Evolutionary conservation across 2,888 invertebrate genomes (phyloP), one percentile per base, ranked within the genome.

Genomic region (Dendrolimus pini): DNA sequence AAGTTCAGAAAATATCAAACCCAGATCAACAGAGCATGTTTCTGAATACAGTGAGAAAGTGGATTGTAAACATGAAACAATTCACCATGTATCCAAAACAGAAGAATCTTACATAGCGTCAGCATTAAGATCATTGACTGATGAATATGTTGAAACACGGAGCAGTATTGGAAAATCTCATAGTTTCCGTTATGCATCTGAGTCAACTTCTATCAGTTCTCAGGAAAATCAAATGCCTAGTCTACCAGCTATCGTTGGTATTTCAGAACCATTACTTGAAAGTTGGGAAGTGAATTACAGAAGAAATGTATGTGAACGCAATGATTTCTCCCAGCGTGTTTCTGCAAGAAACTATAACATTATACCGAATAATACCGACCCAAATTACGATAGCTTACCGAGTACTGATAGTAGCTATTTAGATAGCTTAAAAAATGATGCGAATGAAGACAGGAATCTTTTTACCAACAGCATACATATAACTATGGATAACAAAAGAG

Each of bases 101-200:
- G 89, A 88, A 58, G 89, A 89, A 61, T 75, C 87, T 41, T 87
- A 82, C 61, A 77, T 78, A 6, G 77, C 77, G 52, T 82, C 85
- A 7, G 85, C 82, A 9, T 63, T 85, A 59, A 78, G 85, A 65
- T 88, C 89, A 59, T 73, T 89, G n/a, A 89, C 87, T 41, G 89
- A 89, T 53, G 89, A 90, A 65, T 89, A 80, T 59, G 73, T 81
- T 41, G 91, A 86, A 70, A 80, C 89, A 42, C 85, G 91, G 63
- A 93, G 92, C 77, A 92, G 93, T 30, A 92, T 95, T 41, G 92
- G 93, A 56, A 95, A 95, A 76, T 94, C 95, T 2, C 94, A 94
- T 64, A 95, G 95, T 71, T 95, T 95, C 80, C 93, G 93, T 70
- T 92, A 91, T 74, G 90, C 92, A 62, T 91, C 92, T 47, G 92